Evolutionary conservation across 35 echinoderm and acorn worm genomes (phyloP).

Genomic region (Amphiura filiformis): DNA sequence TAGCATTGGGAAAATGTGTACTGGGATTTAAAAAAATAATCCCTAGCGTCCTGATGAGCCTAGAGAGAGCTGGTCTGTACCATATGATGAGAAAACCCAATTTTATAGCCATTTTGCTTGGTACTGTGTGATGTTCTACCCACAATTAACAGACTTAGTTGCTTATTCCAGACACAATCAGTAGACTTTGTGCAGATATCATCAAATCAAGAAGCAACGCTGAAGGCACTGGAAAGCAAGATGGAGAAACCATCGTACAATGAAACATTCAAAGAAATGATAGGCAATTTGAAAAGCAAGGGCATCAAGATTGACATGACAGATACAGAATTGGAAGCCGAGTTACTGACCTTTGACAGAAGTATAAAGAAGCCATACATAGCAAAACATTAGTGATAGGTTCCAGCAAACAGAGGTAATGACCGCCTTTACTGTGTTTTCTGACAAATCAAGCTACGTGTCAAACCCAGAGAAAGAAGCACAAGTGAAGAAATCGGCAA

Average conservation of each 20-base stretch:
- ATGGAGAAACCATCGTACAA: conserved; percentile 10
- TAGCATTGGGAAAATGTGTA: conserved; percentile 28
- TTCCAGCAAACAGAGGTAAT: too few relatives aligned
- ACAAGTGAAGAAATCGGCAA: too few relatives aligned
- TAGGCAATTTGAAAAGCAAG: too few relatives aligned
- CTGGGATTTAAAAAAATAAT: conserved; percentile 16
- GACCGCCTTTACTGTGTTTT: background rate
- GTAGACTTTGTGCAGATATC: conserved; percentile 32
- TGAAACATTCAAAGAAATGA: background rate
- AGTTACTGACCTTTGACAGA: too few relatives aligned
- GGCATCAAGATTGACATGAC: too few relatives aligned
- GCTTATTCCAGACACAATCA: conserved; percentile 24
- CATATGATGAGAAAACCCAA: conserved; percentile 28
- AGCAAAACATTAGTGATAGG: too few relatives aligned
- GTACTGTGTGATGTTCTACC: conserved; percentile 51
- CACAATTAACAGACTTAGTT: conserved; percentile 25
- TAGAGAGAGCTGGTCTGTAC: conserved; percentile 41
- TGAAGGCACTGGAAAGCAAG: conserved; percentile 16
- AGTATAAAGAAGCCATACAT: too few relatives aligned
- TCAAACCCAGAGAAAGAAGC: too few relatives aligned
- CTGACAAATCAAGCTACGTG: too few relatives aligned
- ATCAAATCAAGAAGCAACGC: conserved; percentile 16
- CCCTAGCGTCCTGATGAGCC: too few relatives aligned
- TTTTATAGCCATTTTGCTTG: conserved; percentile 41
- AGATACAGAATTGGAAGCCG: too few relatives aligned